Evolutionary conservation across 2,888 invertebrate species (phyloP), one percentile per base, ranked within the genome.

Genomic region (Tromatobia lineatoria): DNA sequence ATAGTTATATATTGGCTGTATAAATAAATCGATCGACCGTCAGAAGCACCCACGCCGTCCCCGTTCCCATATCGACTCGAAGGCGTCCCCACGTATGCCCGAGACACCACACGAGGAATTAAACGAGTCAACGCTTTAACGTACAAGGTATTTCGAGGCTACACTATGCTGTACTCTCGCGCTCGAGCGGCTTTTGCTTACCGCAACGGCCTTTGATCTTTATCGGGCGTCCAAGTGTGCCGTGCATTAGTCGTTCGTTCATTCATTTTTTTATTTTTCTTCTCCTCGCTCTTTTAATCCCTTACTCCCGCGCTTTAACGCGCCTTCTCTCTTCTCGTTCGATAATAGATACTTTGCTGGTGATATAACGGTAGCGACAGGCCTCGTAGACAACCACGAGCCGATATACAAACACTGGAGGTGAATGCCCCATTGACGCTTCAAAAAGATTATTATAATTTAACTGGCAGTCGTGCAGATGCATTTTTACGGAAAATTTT

Each of bases 21-120:
- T 70, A 81, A 81, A 84, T 84, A 78, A 84, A 84, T 84, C 84
- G 81, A 84, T 81, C 81, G 77, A 29, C 77, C 78, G 77, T 78
- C 78, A 77, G 57, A 25, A 80, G 74, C 80, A 78, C 81, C 84
- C 78, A 84, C 84, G 78, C 81, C 70, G 70, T 82, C 67, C 47
- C 42, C 74, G 57, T 81, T 84, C 69, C 70, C 84, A 78, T 84
- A 84, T 84, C 84, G 81, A 64, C 50, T 78, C 69, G 64, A 64
- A 64, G 25, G n/a, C 75, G 69, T 50, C 50, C 59, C 38, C 75
- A 81, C 47, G 57, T 47, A 59, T 59, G 11, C 25, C 59, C 61
- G 7, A 64, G n/a, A 47, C 61, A n/a, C n/a, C 50, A 25, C 38
- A 64, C 64, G 15, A 59, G 73, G 45, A 61, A 77, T 83, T 57